Conservation (phyloP, 2,797 vertebrate genomes). For the Alcedo quadribrachys region DNA sequence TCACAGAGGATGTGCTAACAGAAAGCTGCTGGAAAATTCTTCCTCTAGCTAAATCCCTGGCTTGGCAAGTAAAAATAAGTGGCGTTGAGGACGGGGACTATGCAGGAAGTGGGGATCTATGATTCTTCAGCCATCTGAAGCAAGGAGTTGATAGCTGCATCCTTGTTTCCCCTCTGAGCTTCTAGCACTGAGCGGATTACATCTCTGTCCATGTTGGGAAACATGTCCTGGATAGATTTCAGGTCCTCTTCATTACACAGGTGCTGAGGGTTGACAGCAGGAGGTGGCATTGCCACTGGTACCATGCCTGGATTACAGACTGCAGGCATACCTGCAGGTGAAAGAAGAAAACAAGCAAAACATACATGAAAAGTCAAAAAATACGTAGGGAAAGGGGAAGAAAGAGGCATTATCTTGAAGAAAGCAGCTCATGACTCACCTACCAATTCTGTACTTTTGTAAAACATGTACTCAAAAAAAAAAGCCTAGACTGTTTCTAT, state of each 20-base stretch:
- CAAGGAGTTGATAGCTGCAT: slow-evolving; percentile 94
- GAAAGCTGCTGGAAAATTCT: slow-evolving; percentile 45
- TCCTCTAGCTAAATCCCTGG: slow-evolving; percentile 66
- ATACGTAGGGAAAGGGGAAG: too few relatives aligned
- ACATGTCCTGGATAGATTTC: slow-evolving; percentile 95
- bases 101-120: slow-evolving; percentile 69
- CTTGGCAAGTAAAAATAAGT: slow-evolving; percentile 59
- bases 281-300: slow-evolving; percentile 84
- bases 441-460: neutral
- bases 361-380: too few relatives aligned
- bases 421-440: neutral
- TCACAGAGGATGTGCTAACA: slow-evolving; percentile 29
- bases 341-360: neutral
- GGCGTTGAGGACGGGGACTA: neutral
- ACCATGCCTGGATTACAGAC: slow-evolving; percentile 93
- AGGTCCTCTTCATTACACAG: slow-evolving; percentile 90
- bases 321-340: slow-evolving; percentile 84
- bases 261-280: slow-evolving; percentile 77
- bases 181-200: slow-evolving; percentile 95
- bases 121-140: slow-evolving; percentile 96
- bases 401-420: neutral
- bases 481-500: neutral
- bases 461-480: neutral
- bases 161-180: slow-evolving; percentile 92
- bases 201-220: slow-evolving; percentile 94